Conservation (phyloP, 2,888 invertebrate species). For the Altica lythri region DNA sequence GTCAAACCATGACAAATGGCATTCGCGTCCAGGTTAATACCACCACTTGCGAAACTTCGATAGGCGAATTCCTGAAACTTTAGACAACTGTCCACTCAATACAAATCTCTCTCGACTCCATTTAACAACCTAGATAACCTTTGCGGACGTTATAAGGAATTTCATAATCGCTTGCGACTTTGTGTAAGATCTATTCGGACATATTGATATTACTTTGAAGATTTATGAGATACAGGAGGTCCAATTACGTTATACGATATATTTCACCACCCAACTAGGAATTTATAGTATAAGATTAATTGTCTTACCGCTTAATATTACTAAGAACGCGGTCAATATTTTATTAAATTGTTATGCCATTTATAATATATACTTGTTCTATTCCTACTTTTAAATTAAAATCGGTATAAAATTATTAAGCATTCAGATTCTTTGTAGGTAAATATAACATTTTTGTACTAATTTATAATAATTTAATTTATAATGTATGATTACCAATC, state of each 20-base stretch:
- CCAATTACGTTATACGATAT: slow-evolving; percentile 26
- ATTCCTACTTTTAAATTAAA: too few relatives aligned
- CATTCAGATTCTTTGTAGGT: too few relatives aligned
- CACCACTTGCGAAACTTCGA: slow-evolving; percentile 55
- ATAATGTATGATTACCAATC: too few relatives aligned
- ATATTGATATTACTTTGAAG: slow-evolving; percentile 37
- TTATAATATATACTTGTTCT: too few relatives aligned
- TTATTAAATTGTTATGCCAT: too few relatives aligned
- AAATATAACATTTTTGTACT: too few relatives aligned
- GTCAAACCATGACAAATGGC: slow-evolving; percentile 59
- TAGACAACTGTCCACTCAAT: slow-evolving; percentile 40
- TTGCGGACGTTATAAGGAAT: slow-evolving; percentile 47
- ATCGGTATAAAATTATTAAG: too few relatives aligned
- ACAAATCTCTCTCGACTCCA: slow-evolving; percentile 35
- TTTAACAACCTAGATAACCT: slow-evolving; percentile 42
- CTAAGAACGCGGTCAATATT: too few relatives aligned
- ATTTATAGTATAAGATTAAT: not conserved
- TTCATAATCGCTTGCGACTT: slow-evolving; percentile 43
- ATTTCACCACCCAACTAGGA: slow-evolving; percentile 3
- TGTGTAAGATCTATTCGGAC: slow-evolving; percentile 37
- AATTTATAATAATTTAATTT: too few relatives aligned
- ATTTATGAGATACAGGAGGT: slow-evolving; percentile 39
- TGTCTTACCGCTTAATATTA: too few relatives aligned
- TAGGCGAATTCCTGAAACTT: slow-evolving; percentile 52
- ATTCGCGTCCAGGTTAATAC: slow-evolving; percentile 55